A percentile compares a stretch with the other conserved stretches of the same genome.
Conservation (phyloP, 2,797 vertebrate species). For the Nyctibius grandis region DNA sequence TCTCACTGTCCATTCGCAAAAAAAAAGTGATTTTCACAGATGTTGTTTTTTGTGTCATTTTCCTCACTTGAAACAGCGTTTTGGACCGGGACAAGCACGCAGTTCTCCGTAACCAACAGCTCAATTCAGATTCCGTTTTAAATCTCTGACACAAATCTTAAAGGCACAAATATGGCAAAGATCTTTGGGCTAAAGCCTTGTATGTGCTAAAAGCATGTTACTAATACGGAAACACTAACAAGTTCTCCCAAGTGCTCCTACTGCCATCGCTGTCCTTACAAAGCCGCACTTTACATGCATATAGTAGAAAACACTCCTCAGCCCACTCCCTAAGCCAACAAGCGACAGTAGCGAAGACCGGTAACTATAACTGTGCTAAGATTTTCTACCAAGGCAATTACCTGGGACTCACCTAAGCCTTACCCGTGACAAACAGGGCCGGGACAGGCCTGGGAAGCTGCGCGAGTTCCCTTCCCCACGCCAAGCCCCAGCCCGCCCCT, state of each 20-base stretch:
- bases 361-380: rapidly evolving
- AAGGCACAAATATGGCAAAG: rapidly evolving
- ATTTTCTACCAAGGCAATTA: rapidly evolving
- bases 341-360: rapidly evolving
- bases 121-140: rapidly evolving
- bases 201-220: rapidly evolving
- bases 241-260: neutral
- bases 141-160: rapidly evolving
- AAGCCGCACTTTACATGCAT: rapidly evolving
- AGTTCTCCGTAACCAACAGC: neutral
- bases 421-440: rapidly evolving
- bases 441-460: neutral
- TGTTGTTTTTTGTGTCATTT: rapidly evolving
- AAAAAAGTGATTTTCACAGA: neutral
- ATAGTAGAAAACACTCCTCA: neutral
- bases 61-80: neutral
- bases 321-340: neutral
- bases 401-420: rapidly evolving
- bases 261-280: neutral
- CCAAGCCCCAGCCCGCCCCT: neutral
- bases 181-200: neutral
- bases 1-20: neutral
- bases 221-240: rapidly evolving
- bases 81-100: rapidly evolving
- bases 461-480: rapidly evolving